A percentile compares a stretch with the other conserved stretches of the same genome.
Evolutionary conservation across 2,113 vertebrate species (phyloP).

Genomic region (Crypturellus undulatus): DNA sequence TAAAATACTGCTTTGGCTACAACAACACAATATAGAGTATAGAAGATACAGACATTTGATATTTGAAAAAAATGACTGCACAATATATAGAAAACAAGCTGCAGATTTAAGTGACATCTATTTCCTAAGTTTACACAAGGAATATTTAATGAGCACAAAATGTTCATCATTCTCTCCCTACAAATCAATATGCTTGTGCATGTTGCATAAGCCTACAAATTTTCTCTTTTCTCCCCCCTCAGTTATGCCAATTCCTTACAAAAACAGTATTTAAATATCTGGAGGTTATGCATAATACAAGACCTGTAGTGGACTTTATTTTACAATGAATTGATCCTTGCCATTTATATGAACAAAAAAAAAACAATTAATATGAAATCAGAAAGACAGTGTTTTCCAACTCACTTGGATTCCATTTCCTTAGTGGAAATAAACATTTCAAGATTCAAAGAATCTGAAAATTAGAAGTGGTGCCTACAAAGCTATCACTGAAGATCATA

Average conservation of each 20-base stretch:
- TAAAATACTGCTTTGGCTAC: not conserved
- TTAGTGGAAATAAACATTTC: not conserved
- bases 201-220: not conserved
- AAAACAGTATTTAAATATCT: slow-evolving; percentile 39
- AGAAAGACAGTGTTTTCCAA: not conserved
- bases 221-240: too few relatives aligned
- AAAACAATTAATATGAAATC: not conserved
- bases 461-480: not conserved
- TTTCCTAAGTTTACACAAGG: not conserved
- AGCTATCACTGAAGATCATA: not conserved
- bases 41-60: not conserved
- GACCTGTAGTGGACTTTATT: not conserved
- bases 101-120: not conserved
- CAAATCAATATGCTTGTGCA: not conserved
- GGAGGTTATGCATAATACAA: not conserved
- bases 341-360: not conserved
- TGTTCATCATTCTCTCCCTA: not conserved
- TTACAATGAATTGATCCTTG: not conserved
- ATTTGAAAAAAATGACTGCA: not conserved
- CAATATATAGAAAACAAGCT: not conserved
- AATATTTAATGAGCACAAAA: not conserved
- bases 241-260: not conserved
- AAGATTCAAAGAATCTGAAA: not conserved
- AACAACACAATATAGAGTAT: not conserved
- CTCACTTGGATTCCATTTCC: not conserved